Base-by-base conservation (phyloP, 2,888 invertebrate species). In the Pristionchus fissidentatus region DNA sequence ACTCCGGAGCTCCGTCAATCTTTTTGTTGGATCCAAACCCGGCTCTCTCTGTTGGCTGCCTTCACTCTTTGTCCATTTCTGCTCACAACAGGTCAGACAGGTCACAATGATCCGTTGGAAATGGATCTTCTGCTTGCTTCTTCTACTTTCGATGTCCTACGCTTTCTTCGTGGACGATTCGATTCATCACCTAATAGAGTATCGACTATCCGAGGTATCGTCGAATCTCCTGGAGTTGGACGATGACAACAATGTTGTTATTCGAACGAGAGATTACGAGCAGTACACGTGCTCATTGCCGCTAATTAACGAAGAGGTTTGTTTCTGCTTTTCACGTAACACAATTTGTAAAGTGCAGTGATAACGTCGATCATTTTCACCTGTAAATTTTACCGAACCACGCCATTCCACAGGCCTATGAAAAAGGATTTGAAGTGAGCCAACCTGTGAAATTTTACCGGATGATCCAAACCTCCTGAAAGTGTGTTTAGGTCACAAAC, bases 281-380 rank as follows among this genome's bases (percentile, higher is more conserved):
- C 80, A 80, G n/a, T 80, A 80, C 43, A 80, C 60, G 29, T 80
- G 80, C 22, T 8, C 43, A 43, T 35, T 80, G 19, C 80, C 80
- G 5, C 80, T 60, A 60, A 29, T 35, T 15, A 75, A 75, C 29
- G 22, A 43, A 75, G 46, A 43, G 75, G 75, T 75, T 15, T 7
- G 10, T n/a, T 57, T 15, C 7, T 10, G 46, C 15, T 46, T 7
- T 46, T 10, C 46, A 46, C 7, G 46, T 46, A 46, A 46, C 7
- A 10, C 7, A 10, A 46, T 46, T 46, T 10, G 15, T 46, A 46
- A n/a, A n/a, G 46, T 15, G 7, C 46, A 7, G 15, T 10, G 15
- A 46, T 46, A 46, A 46, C 46, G 7, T 15, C 7, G 15, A 46
- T 10, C 46, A 15, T 10, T 46, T 15, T 46, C 8, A 46, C 46